These are phyloP conservation scores for Unio delphinus DNA, from an alignment of 2,888 invertebrate genomes.

Conservation along the genomic window DNA sequence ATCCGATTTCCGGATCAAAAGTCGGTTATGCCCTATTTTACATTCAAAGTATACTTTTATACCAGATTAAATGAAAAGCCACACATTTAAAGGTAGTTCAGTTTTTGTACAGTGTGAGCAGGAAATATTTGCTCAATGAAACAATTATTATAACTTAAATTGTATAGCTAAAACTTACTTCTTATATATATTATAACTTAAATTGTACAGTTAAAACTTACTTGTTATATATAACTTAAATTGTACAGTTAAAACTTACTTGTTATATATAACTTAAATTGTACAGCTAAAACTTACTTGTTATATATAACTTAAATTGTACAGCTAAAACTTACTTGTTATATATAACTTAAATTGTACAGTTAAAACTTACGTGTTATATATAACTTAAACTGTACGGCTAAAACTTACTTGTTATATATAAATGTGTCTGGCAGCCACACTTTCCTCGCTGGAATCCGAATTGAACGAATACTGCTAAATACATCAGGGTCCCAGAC, in stretches of 20 bases:
- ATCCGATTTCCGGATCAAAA: too few relatives aligned
- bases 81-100: neutral
- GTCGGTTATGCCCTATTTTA: too few relatives aligned
- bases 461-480: slow-evolving; percentile 77
- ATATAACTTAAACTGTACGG: neutral
- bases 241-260: slow-evolving; percentile 68
- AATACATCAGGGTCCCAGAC: slow-evolving; percentile 82
- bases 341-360: neutral
- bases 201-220: slow-evolving; percentile 42
- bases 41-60: too few relatives aligned
- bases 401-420: slow-evolving; percentile 78
- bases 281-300: slow-evolving; percentile 72
- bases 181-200: slow-evolving; percentile 83
- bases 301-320: slow-evolving; percentile 75
- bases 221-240: slow-evolving; percentile 85
- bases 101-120: neutral
- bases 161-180: slow-evolving; percentile 72
- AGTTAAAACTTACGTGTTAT: too few relatives aligned
- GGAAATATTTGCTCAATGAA: too few relatives aligned
- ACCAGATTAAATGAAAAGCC: too few relatives aligned
- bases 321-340: too few relatives aligned
- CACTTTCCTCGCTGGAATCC: slow-evolving; percentile 79
- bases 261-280: slow-evolving; percentile 85
- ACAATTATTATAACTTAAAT: neutral
- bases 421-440: slow-evolving; percentile 86